A percentile compares a stretch with the other conserved stretches of the same genome.
Conservation (phyloP, 2,797 vertebrate genomes). For the Tamandua tetradactyla region DNA sequence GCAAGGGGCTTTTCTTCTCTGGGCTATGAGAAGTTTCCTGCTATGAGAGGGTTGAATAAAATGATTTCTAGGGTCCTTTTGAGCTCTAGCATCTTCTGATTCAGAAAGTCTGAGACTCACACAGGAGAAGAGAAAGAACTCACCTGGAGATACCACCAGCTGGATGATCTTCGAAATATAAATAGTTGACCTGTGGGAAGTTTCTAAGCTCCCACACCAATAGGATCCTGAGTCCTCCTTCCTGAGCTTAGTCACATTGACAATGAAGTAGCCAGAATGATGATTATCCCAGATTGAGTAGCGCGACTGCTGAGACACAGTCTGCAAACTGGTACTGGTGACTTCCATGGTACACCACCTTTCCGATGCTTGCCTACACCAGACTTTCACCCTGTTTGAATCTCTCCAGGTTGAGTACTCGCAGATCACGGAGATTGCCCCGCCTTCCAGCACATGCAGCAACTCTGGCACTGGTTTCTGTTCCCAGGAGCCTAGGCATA, state of each 20-base stretch:
- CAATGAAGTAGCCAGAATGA: accelerated
- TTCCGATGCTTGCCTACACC: background rate
- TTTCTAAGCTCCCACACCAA: accelerated
- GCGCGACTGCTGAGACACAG: accelerated
- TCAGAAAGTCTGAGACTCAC: background rate
- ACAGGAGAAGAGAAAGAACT: background rate
- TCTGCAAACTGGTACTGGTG: accelerated
- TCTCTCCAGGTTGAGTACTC: accelerated
- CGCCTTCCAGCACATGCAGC: background rate
- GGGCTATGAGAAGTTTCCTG: background rate
- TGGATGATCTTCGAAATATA: accelerated
- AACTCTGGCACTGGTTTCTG: accelerated
- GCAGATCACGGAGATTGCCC: background rate
- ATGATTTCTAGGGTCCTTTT: background rate
- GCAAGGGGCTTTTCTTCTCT: background rate
- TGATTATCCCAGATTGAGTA: background rate
- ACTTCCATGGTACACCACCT: accelerated
- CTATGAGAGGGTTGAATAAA: background rate
- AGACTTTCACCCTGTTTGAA: background rate
- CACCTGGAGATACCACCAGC: conserved; percentile 29
- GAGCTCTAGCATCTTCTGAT: background rate
- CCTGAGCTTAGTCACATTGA: background rate
- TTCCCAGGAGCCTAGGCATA: background rate
- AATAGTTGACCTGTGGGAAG: accelerated
- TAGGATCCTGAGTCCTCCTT: background rate